phyloP scores from a whole-genome alignment of 2,888 invertebrate genomes.

The Ditylenchus weischeri region DNA sequence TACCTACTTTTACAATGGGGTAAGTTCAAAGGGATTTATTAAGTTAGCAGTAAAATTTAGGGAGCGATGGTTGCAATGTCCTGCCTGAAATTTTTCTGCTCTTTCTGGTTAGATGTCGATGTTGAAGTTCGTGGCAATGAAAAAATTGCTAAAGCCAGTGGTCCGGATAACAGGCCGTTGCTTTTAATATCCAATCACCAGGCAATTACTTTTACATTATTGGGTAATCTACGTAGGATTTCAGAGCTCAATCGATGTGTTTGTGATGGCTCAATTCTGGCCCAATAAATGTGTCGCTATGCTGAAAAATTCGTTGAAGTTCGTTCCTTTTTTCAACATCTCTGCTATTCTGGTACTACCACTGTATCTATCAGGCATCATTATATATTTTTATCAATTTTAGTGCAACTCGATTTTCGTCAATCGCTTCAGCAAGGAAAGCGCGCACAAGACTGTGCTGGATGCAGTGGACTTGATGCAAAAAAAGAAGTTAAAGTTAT shows the following conservation, averaged over 20 bases:
- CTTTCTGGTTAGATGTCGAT: conserved; percentile 35
- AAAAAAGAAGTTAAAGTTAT: conserved; percentile 25
- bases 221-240: background rate
- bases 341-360: conserved; percentile 38
- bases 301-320: conserved; percentile 53
- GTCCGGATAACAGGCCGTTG: conserved; percentile 34
- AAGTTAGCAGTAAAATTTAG: background rate
- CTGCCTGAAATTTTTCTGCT: conserved; percentile 14
- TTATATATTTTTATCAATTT: background rate
- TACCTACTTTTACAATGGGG: conserved; percentile 22
- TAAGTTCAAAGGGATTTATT: background rate
- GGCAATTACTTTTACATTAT: background rate
- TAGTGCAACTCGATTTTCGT: conserved; percentile 37
- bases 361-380: too few species aligned
- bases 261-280: conserved; percentile 49
- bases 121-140: conserved; percentile 32
- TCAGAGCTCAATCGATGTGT: conserved; percentile 52
- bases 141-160: conserved; percentile 27
- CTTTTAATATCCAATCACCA: conserved; percentile 57
- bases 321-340: conserved; percentile 55
- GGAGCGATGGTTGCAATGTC: background rate
- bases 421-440: conserved; percentile 38
- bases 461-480: conserved; percentile 37
- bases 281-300: conserved; percentile 54
- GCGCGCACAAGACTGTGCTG: conserved; percentile 45